These are phyloP conservation scores for Bergia puertoricense DNA, from an alignment of 92 coral and sea anemone species.

Conservation along the genomic window DNA sequence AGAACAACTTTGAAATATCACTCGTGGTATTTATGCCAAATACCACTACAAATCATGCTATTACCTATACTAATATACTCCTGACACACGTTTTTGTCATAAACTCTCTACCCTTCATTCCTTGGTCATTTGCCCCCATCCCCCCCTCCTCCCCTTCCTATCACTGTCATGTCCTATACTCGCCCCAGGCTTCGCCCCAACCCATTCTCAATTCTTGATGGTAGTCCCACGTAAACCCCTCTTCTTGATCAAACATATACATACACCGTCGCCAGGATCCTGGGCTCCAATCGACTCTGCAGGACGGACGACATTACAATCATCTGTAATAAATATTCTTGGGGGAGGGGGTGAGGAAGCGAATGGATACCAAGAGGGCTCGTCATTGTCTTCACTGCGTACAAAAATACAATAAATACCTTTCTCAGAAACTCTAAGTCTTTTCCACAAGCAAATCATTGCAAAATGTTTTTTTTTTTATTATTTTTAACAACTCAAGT, in stretches of 20 bases:
- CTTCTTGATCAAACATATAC: not conserved
- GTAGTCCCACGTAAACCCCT: not conserved
- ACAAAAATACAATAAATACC: not conserved
- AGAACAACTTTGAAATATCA: too few species aligned
- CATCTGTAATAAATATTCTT: conserved; percentile 60
- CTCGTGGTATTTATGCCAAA: too few species aligned
- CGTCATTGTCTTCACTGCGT: conserved; percentile 4
- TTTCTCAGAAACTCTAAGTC: too few species aligned
- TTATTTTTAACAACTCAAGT: too few species aligned
- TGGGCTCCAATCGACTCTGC: conserved; percentile 38
- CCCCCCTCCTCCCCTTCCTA: not conserved
- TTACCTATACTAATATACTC: too few species aligned
- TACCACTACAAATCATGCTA: too few species aligned
- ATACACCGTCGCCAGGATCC: not conserved
- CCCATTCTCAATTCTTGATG: not conserved
- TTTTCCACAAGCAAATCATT: too few species aligned
- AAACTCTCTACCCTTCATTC: not conserved
- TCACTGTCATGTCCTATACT: not conserved
- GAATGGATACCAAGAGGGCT: conserved; percentile 25
- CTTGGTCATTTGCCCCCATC: not conserved
- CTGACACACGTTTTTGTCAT: too few species aligned
- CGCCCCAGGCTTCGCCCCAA: not conserved
- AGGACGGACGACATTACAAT: conserved; percentile 46
- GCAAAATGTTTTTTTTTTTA: too few species aligned
- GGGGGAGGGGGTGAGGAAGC: conserved; percentile 53